Evolutionary conservation across 2,113 vertebrate species (phyloP).

Genomic region (Porphyrio hochstetteri): DNA sequence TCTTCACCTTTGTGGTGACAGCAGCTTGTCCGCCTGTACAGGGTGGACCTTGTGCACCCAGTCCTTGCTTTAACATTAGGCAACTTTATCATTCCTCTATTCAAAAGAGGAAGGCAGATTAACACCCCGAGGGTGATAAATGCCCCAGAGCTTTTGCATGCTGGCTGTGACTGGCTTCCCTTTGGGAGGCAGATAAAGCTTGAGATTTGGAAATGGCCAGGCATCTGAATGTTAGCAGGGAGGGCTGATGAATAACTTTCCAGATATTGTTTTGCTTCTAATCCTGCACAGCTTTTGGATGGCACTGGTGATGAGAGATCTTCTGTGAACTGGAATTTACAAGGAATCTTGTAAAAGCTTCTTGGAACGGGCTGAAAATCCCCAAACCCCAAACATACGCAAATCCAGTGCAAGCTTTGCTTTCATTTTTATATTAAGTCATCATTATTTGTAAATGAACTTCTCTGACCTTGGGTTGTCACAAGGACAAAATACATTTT

Average conservation of each 20-base stretch:
- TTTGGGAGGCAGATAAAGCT: not conserved
- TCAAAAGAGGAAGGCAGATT: not conserved
- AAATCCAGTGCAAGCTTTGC: not conserved
- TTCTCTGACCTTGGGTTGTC: not conserved
- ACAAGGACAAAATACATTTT: slow-evolving; percentile 14
- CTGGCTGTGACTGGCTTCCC: not conserved
- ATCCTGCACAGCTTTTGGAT: not conserved
- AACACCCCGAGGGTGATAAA: not conserved
- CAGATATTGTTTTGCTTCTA: not conserved
- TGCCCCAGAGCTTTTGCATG: not conserved
- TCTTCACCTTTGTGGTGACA: not conserved
- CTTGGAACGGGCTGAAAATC: not conserved
- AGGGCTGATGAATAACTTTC: not conserved
- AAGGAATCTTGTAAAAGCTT: not conserved
- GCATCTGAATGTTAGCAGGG: not conserved
- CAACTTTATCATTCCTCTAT: fast-evolving
- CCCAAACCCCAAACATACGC: not conserved
- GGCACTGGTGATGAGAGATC: not conserved
- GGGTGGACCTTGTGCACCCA: not conserved
- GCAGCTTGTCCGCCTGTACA: not conserved
- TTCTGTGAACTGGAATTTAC: not conserved
- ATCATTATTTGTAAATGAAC: not conserved
- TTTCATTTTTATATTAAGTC: not conserved
- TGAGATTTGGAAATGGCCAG: not conserved
- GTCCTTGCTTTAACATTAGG: fast-evolving